Percentiles rank a stretch among this genome's conserved stretches.
Conservation (phyloP, 2,113 vertebrate species). For the Nestor notabilis region DNA sequence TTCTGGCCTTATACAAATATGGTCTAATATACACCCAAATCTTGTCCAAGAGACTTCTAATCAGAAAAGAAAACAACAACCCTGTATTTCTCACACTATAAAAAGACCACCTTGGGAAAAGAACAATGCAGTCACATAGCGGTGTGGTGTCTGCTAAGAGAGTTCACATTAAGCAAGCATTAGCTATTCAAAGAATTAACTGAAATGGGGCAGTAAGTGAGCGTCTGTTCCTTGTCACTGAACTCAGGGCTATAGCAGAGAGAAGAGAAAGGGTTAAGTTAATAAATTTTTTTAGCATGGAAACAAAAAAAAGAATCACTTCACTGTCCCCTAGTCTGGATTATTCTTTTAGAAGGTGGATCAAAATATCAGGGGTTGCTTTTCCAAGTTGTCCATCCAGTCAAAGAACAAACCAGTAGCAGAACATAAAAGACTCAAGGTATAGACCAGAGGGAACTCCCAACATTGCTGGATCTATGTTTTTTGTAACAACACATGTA, state of each 20-base stretch:
- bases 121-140: background rate
- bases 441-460: background rate
- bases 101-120: slow-evolving; percentile 40
- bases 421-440: background rate
- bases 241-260: background rate
- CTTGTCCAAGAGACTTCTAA: slow-evolving; percentile 10
- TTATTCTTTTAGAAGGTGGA: background rate
- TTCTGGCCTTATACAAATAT: background rate
- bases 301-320: background rate
- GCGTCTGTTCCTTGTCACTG: slow-evolving; percentile 34
- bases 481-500: background rate
- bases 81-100: background rate
- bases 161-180: background rate
- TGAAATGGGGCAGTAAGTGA: background rate
- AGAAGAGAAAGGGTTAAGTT: background rate
- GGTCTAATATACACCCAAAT: background rate
- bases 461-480: background rate
- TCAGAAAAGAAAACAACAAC: slow-evolving; percentile 35
- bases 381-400: background rate
- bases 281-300: background rate
- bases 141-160: slow-evolving; percentile 4
- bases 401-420: background rate
- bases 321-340: background rate
- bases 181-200: slow-evolving; percentile 27
- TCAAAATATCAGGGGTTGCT: background rate